phyloP scores from a whole-genome alignment of 2,888 invertebrate species.

The Artemia sp. region DNA sequence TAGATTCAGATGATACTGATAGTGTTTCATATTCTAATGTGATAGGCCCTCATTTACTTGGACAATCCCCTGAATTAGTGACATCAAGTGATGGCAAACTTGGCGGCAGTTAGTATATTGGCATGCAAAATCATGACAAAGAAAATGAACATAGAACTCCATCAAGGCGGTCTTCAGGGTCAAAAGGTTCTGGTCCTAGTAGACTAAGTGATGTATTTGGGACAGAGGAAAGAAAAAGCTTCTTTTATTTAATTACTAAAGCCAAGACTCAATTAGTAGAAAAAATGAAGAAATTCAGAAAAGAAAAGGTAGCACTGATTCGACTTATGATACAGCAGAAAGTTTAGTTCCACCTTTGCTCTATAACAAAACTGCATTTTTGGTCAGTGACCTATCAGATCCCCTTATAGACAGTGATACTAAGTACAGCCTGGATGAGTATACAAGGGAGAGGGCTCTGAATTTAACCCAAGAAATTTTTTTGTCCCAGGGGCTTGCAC shows the following conservation, averaged over 20 bases:
- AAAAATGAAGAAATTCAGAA: background rate
- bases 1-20: background rate
- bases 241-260: background rate
- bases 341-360: constrained; percentile 1
- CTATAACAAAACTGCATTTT: background rate
- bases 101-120: background rate
- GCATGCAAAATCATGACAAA: background rate
- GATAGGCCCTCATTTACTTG: background rate
- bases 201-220: background rate
- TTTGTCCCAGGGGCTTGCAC: background rate
- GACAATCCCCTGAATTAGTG: background rate
- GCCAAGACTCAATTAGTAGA: background rate
- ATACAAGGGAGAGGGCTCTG: background rate
- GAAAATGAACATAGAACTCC: background rate
- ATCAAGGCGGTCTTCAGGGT: background rate
- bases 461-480: background rate
- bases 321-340: background rate
- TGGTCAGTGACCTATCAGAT: background rate
- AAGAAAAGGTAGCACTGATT: background rate
- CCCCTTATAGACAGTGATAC: background rate
- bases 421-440: background rate
- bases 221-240: background rate
- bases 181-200: background rate
- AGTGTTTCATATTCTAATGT: background rate
- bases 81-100: background rate